phyloP scores from a whole-genome alignment of 1,140 invertebrate genomes.

The Rhizoglyphus robini region DNA sequence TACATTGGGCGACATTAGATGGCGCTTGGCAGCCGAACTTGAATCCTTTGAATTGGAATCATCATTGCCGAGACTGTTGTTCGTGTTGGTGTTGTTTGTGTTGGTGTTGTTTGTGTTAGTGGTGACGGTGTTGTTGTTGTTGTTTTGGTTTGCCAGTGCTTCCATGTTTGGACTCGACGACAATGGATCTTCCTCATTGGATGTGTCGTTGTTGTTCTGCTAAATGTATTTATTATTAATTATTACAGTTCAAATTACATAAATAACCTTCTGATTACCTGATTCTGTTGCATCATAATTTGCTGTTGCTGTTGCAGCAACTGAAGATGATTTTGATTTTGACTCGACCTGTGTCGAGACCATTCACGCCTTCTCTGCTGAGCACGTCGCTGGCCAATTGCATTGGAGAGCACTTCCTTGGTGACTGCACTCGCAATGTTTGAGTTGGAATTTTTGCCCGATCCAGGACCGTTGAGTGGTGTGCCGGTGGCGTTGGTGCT shows the following conservation, averaged over 20 bases:
- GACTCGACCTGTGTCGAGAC: neutral
- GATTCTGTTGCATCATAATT: neutral
- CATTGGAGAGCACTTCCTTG: neutral
- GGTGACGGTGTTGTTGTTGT: no score
- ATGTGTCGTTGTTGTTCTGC: neutral
- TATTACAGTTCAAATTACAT: neutral
- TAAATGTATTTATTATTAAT: neutral
- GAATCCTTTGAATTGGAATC: neutral
- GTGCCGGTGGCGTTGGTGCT: neutral
- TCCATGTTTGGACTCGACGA: neutral
- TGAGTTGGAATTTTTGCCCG: neutral
- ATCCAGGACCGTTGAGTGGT: neutral
- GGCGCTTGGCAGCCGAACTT: neutral
- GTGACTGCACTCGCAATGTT: neutral
- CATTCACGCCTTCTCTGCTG: constrained; percentile 3
- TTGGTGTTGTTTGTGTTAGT: neutral
- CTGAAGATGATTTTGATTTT: neutral
- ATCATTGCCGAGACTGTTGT: neutral
- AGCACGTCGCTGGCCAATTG: neutral
- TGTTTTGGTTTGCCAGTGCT: neutral
- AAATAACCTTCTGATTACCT: no score
- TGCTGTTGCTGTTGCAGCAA: neutral
- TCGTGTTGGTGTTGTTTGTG: neutral
- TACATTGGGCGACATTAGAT: neutral
- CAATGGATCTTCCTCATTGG: neutral